These are phyloP conservation scores for Urophycis tenuis DNA, from an alignment of 2,797 vertebrate genomes.

Conservation along the genomic window DNA sequence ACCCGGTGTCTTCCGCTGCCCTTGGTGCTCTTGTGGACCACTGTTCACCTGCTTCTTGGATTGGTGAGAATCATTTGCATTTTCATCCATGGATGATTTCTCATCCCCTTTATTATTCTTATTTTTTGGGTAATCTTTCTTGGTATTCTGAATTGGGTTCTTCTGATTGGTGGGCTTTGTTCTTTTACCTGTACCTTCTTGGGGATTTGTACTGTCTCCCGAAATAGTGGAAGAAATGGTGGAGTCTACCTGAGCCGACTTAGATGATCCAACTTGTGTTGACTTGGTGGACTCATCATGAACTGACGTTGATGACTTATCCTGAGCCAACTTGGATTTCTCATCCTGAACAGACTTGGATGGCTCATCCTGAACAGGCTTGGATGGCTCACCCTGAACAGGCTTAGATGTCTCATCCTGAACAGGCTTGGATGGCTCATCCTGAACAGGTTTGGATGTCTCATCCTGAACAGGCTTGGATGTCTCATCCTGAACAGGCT, in stretches of 20 bases:
- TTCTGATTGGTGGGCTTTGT: slow-evolving; percentile 20
- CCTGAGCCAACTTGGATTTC: background rate
- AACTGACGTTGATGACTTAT: slow-evolving; percentile 11
- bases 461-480: background rate
- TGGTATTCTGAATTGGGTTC: slow-evolving; percentile 20
- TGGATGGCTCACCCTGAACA: background rate
- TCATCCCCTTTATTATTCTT: slow-evolving; percentile 38
- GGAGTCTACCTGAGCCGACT: slow-evolving; percentile 6
- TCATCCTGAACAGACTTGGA: slow-evolving; percentile 18
- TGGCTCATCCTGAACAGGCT: background rate
- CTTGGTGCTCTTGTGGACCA: slow-evolving; percentile 16
- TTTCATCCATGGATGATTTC: slow-evolving; percentile 44
- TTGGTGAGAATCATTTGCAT: slow-evolving; percentile 23
- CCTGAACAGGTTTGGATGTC: background rate
- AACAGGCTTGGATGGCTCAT: background rate
- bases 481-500: background rate
- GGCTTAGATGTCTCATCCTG: background rate
- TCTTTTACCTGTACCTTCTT: slow-evolving; percentile 15
- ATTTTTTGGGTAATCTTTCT: slow-evolving; percentile 6
- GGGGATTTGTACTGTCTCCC: background rate
- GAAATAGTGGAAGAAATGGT: background rate
- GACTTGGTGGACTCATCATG: background rate
- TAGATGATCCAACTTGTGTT: background rate
- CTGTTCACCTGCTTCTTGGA: slow-evolving; percentile 32
- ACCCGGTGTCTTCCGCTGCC: background rate